Evolutionary conservation across 2,113 vertebrate species (phyloP), one percentile per base, ranked within the genome.

Genomic region (Actinemys pallida): DNA sequence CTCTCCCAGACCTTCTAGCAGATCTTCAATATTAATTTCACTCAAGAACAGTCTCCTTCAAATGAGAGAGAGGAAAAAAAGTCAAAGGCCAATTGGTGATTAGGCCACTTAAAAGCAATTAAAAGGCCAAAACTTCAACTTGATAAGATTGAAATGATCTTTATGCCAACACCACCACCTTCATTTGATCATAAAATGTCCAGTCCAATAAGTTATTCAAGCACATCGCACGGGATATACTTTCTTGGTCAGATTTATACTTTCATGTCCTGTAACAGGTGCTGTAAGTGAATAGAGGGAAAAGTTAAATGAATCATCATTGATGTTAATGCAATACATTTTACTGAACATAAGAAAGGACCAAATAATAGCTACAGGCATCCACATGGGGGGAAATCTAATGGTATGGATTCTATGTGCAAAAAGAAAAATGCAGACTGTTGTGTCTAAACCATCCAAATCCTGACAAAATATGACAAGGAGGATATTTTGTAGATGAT

Each of bases 261-360:
- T 53, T 6, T 9, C 25, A 11, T 1, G 0, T 76, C 79, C 88
- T 49, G 5, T 8, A 31, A 27, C 3, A 1, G 10, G 3, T 25
- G 52, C 0, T 31, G 14, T 29, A 81, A 57, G 84, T 56, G 49
- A 88, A 76, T 42, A 2, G 39, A 54, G 59, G n/a, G 31, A 24
- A n/a, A 81, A 82, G 2, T 1, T 1, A 9, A 86, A 42, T 24
- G 75, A 39, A 42, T 75, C 10, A 29, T 10, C 31, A 29, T 14
- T 24, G 29, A 5, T 56, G 19, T 24, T 8, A 35, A 35, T 31
- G 14, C 31, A 5, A 76, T 24, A 8, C 47, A 3, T 85, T 12
- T 6, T 84, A 49, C 29, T 78, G 29, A 42, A 6, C 1, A 3
- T 3, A 25, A 50, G 53, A 14, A 24, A 59, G 45, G 42, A 35